Conservation (phyloP, 23 tunicate genomes). For the Halocynthia roretzi region DNA sequence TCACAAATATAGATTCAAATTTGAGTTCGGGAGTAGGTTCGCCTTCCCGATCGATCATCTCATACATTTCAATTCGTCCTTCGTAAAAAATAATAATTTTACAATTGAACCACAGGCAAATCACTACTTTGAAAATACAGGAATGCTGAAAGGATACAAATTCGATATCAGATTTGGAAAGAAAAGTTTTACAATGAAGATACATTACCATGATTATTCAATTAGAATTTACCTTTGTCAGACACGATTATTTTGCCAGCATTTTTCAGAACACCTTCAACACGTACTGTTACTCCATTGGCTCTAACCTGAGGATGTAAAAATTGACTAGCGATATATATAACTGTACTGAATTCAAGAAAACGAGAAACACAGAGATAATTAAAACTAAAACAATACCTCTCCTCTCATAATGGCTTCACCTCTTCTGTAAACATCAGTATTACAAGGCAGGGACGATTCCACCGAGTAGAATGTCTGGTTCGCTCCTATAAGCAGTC, state of each 20-base stretch:
- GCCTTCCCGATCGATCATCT: slow-evolving; percentile 17
- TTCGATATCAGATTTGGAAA: too few species aligned
- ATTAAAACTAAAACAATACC: neutral
- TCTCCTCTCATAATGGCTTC: slow-evolving; percentile 18
- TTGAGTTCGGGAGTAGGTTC: slow-evolving; percentile 16
- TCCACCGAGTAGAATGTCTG: slow-evolving; percentile 10
- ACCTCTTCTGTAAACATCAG: slow-evolving; percentile 14
- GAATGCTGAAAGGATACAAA: too few species aligned
- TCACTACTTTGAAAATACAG: too few species aligned
- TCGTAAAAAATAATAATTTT: neutral
- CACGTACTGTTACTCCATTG: slow-evolving; percentile 9
- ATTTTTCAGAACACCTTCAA: slow-evolving; percentile 17
- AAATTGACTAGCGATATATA: too few species aligned
- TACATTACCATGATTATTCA: neutral
- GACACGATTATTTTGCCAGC: slow-evolving; percentile 11
- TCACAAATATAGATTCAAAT: slow-evolving; percentile 10
- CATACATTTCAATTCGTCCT: slow-evolving; percentile 20
- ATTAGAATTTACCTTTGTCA: slow-evolving; percentile 3
- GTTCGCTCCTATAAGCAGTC: slow-evolving; percentile 14
- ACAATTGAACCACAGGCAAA: neutral
- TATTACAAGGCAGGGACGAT: slow-evolving; percentile 15
- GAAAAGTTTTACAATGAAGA: too few species aligned
- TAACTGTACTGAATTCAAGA: too few species aligned
- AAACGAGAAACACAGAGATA: too few species aligned
- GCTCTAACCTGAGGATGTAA: neutral